These are phyloP conservation scores for Hirudinaria manillensis DNA, from an alignment of 2,888 invertebrate species.

Conservation along the genomic window DNA sequence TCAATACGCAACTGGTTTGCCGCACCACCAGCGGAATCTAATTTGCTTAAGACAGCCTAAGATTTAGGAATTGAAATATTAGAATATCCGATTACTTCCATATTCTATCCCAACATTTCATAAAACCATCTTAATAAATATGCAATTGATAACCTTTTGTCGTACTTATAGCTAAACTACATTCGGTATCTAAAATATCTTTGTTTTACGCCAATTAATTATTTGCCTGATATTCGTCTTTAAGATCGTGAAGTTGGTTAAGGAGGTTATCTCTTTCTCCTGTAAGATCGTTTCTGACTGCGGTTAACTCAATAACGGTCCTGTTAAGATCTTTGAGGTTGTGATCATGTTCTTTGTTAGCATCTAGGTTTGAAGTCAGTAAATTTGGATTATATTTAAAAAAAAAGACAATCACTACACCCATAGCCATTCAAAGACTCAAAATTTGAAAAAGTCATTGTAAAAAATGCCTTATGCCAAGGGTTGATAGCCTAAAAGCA, in stretches of 20 bases:
- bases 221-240: slow-evolving; percentile 78
- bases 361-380: slow-evolving; percentile 63
- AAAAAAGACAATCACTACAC: background rate
- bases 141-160: background rate
- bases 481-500: too few relatives aligned
- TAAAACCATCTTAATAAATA: background rate
- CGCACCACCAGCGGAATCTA: slow-evolving; percentile 73
- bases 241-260: slow-evolving; percentile 95
- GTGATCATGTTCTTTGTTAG: slow-evolving; percentile 86
- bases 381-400: background rate
- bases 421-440: background rate
- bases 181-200: too few relatives aligned
- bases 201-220: too few relatives aligned
- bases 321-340: slow-evolving; percentile 90
- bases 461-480: too few relatives aligned
- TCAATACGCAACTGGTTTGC: slow-evolving; percentile 90
- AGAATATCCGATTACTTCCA: too few relatives aligned
- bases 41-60: slow-evolving; percentile 72
- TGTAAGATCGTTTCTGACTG: slow-evolving; percentile 86
- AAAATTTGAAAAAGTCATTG: background rate
- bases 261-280: slow-evolving; percentile 98
- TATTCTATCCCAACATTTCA: too few relatives aligned
- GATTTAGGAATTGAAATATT: background rate
- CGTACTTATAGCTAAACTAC: background rate
- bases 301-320: slow-evolving; percentile 82